Conservation (phyloP, 2,113 vertebrate species). For the Sinosuthora webbiana region DNA sequence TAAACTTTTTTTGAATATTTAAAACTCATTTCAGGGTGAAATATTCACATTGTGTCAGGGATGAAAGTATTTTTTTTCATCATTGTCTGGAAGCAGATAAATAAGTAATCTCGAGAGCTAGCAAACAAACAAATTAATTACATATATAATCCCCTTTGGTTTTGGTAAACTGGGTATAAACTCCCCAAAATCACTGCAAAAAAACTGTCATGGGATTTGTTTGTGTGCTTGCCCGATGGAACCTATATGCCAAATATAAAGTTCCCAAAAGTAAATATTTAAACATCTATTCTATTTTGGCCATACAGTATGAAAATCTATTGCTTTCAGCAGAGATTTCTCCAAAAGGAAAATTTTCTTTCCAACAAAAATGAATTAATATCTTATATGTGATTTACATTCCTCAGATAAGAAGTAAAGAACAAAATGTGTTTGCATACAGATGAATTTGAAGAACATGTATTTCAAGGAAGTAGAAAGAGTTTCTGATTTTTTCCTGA, state of each 20-base stretch:
- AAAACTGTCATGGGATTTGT: fast-evolving
- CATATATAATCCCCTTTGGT: neutral
- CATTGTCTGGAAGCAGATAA: neutral
- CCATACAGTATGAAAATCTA: neutral
- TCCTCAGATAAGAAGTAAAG: neutral
- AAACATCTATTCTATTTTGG: neutral
- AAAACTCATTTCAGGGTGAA: neutral
- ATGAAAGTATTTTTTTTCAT: neutral
- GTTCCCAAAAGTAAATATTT: neutral
- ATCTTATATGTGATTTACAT: neutral
- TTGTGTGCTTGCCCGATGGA: neutral
- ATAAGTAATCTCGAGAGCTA: neutral
- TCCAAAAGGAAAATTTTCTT: neutral
- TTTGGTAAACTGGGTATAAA: neutral
- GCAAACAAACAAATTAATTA: neutral
- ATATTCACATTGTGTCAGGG: neutral
- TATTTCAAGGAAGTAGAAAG: neutral
- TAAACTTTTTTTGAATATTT: neutral
- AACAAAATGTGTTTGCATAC: neutral
- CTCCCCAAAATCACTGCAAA: neutral
- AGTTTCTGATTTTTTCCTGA: neutral
- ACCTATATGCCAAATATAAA: neutral
- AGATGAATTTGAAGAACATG: fast-evolving
- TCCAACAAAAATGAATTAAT: neutral
- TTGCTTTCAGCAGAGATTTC: neutral